phyloP scores from a whole-genome alignment of 2,797 vertebrate genomes.

The Cottoperca gobio region DNA sequence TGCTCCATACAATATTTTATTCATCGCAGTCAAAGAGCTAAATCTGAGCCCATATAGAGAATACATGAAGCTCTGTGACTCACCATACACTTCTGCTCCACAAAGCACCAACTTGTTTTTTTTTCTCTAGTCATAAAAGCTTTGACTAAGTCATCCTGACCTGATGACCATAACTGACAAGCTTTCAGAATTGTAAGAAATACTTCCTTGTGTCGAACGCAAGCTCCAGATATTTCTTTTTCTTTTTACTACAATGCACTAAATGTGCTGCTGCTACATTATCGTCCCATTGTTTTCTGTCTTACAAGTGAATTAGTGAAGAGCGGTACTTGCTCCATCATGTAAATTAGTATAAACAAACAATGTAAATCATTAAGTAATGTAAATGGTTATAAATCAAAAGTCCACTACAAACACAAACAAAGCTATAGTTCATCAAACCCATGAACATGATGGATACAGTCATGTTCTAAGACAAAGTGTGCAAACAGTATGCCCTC shows the following conservation, averaged over 20 bases:
- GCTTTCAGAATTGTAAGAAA: slow-evolving; percentile 21
- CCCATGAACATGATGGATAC: slow-evolving; percentile 39
- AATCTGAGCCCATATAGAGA: slow-evolving; percentile 28
- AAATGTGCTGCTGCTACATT: neutral
- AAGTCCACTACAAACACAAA: slow-evolving; percentile 14
- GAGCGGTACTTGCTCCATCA: neutral
- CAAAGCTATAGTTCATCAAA: slow-evolving; percentile 24
- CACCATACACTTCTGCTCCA: slow-evolving; percentile 14
- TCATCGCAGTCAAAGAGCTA: slow-evolving; percentile 39
- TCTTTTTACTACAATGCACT: slow-evolving; percentile 7
- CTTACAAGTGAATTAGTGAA: neutral
- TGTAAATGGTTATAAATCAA: slow-evolving; percentile 10
- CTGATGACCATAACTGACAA: slow-evolving; percentile 41
- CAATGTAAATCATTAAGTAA: slow-evolving; percentile 3
- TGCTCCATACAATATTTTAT: slow-evolving; percentile 36
- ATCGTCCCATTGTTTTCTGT: slow-evolving; percentile 22
- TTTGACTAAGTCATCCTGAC: slow-evolving; percentile 55
- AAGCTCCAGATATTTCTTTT: slow-evolving; percentile 29
- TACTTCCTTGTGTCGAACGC: slow-evolving; percentile 2
- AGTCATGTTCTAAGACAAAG: slow-evolving; percentile 44
- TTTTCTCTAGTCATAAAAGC: slow-evolving; percentile 47
- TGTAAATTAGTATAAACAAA: no score
- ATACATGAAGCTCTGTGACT: slow-evolving; percentile 21
- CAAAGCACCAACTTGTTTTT: slow-evolving; percentile 31
- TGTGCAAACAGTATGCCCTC: slow-evolving; percentile 29